Evolutionary conservation across 37 sponge, comb jelly and placozoan species (phyloP).

Genomic region (Dysidea cf. avara): DNA sequence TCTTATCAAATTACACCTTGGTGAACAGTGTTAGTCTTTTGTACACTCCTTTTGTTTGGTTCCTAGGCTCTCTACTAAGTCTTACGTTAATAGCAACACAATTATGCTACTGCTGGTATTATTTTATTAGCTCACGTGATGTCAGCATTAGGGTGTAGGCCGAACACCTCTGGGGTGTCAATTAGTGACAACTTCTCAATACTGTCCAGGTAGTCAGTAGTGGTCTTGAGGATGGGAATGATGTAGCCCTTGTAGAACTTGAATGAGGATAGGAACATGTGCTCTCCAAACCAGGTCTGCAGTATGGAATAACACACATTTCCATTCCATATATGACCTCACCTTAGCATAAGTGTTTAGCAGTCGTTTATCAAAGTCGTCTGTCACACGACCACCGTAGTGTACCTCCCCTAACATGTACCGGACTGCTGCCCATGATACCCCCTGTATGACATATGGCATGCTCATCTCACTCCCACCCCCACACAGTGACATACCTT

Average conservation of each 20-base stretch:
- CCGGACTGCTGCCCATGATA: conserved; percentile 90
- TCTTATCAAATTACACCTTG: no score
- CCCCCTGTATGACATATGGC: conserved; percentile 54
- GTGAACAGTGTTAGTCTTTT: no score
- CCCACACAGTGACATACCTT: conserved; percentile 31
- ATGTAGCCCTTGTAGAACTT: conserved; percentile 95
- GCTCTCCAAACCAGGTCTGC: conserved; percentile 90
- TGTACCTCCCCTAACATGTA: conserved; percentile 99
- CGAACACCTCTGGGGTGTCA: conserved; percentile 99
- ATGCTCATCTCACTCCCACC: background rate
- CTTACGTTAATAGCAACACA: no score
- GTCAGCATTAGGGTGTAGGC: conserved; percentile 98
- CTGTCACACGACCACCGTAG: conserved; percentile 97
- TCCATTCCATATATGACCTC: background rate
- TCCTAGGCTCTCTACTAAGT: no score
- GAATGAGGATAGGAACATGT: conserved; percentile 92
- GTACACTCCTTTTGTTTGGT: no score
- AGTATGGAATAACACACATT: background rate
- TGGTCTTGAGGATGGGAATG: conserved; percentile 77
- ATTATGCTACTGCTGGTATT: no score
- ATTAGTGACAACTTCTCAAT: conserved; percentile 89
- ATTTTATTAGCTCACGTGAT: conserved; percentile 88
- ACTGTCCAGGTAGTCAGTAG: conserved; percentile 85
- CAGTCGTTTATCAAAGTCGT: conserved; percentile 93
- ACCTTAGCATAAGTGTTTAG: conserved; percentile 92